phyloP scores from a whole-genome alignment of 37 sponge, comb jelly and placozoan species.

The Beroe forskalii region DNA sequence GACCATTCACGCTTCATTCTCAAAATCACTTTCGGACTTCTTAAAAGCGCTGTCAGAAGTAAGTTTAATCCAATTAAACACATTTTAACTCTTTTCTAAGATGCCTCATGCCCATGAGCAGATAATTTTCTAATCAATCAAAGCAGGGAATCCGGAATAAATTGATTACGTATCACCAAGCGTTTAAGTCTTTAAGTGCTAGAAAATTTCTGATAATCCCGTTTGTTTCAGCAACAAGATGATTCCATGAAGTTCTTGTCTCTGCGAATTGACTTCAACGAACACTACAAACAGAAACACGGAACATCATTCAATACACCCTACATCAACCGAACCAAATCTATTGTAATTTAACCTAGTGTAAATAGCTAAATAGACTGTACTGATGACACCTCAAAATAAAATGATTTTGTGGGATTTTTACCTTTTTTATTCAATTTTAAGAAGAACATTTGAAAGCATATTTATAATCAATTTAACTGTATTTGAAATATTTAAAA shows the following conservation, averaged over 20 bases:
- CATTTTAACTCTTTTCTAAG: no score
- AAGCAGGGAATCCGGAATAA: no score
- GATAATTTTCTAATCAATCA: no score
- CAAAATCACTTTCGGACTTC: not conserved
- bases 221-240: constrained; percentile 70
- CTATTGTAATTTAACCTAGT: not conserved
- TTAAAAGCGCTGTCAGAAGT: not conserved
- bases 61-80: not conserved
- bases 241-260: constrained; percentile 80
- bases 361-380: not conserved
- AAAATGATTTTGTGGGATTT: not conserved
- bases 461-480: not conserved
- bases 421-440: not conserved
- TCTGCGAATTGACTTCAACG: constrained; percentile 89
- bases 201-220: no score
- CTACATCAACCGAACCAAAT: constrained; percentile 31
- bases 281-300: constrained; percentile 72
- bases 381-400: no score
- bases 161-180: no score
- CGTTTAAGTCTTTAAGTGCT: no score
- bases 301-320: constrained; percentile 1
- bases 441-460: not conserved
- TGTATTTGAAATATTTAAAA: not conserved
- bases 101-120: no score
- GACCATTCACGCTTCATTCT: not conserved